Percentiles rank a stretch among this genome's conserved stretches.
Conservation (phyloP, 2,797 vertebrate species). For the Diplodus sargus region DNA sequence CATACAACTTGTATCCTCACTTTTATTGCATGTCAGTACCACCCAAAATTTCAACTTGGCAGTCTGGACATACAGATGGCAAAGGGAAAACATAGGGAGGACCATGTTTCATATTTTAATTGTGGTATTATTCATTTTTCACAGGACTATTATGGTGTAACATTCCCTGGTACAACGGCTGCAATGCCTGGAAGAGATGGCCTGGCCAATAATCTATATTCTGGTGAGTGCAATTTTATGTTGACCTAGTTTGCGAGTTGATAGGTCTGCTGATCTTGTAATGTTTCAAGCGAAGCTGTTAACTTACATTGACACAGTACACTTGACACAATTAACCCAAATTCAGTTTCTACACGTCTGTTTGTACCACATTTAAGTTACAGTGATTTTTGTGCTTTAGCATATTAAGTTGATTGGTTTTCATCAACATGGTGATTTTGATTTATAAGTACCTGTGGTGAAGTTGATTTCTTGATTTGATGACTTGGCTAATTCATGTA, state of each 20-base stretch:
- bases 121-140: neutral
- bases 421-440: neutral
- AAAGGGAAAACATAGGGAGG: neutral
- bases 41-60: neutral
- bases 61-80: neutral
- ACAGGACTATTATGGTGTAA: slow-evolving; percentile 98
- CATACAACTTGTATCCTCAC: neutral
- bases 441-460: neutral
- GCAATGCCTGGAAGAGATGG: slow-evolving; percentile 94
- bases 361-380: neutral
- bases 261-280: neutral
- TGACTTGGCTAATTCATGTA: neutral
- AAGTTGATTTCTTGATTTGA: neutral
- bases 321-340: neutral
- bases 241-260: neutral
- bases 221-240: slow-evolving; percentile 82
- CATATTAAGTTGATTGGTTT: neutral
- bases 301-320: neutral
- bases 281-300: neutral
- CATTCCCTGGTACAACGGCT: slow-evolving; percentile 93
- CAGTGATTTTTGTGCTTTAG: neutral
- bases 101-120: neutral
- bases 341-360: neutral
- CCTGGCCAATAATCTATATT: slow-evolving; percentile 93
- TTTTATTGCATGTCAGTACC: neutral